A percentile compares a stretch with the other conserved stretches of the same genome.
Conservation (phyloP, 2,888 invertebrate species). For the Prosapia bicincta region DNA sequence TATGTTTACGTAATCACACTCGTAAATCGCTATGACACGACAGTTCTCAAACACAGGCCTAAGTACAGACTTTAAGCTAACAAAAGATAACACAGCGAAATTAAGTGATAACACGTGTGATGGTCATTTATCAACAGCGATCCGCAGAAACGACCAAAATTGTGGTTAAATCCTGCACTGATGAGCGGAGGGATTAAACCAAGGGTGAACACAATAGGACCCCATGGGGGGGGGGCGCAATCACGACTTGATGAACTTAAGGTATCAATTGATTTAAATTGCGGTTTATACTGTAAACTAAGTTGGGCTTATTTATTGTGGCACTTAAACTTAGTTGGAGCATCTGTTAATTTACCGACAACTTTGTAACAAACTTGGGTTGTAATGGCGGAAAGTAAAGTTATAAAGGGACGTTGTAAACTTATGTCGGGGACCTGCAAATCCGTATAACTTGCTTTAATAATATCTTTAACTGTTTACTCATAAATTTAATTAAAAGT, state of each 20-base stretch:
- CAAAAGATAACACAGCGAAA: neutral
- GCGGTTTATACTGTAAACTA: neutral
- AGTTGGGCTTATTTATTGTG: neutral
- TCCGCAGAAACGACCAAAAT: neutral
- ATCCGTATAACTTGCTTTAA: too few relatives aligned
- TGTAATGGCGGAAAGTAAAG: neutral
- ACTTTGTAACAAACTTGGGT: neutral
- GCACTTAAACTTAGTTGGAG: neutral
- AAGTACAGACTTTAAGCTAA: neutral
- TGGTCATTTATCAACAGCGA: neutral
- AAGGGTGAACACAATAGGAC: neutral
- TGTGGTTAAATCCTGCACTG: neutral
- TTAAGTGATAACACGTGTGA: neutral
- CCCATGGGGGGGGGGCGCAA: neutral
- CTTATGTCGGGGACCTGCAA: too few relatives aligned
- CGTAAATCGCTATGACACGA: neutral
- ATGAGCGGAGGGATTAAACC: neutral
- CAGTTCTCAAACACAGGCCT: neutral
- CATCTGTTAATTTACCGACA: neutral
- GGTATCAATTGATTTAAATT: conserved; percentile 2
- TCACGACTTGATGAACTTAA: neutral
- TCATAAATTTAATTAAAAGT: too few relatives aligned
- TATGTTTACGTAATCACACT: neutral
- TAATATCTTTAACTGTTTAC: too few relatives aligned
- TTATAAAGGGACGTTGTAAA: neutral